These are phyloP conservation scores for Lepus townsendii DNA, from an alignment of 2,797 vertebrate genomes.

Conservation along the genomic window DNA sequence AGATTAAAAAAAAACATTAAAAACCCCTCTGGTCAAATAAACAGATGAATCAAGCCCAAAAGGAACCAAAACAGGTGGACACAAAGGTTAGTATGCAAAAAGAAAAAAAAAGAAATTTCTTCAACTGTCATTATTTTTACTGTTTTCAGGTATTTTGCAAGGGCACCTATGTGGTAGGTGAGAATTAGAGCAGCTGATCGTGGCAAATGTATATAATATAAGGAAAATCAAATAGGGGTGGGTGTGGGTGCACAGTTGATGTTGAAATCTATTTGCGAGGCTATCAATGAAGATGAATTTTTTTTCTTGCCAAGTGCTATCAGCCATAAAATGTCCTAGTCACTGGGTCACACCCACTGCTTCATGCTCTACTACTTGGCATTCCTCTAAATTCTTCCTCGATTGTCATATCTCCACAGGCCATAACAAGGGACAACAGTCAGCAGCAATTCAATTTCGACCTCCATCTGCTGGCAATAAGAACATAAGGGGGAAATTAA, in stretches of 20 bases:
- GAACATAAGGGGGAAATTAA: conserved; percentile 85
- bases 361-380: conserved; percentile 80
- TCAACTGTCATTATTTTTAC: conserved; percentile 9
- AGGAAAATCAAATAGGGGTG: background rate
- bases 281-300: background rate
- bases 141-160: conserved; percentile 17
- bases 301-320: conserved; percentile 74
- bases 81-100: background rate
- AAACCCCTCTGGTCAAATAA: background rate
- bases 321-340: conserved; percentile 70
- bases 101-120: background rate
- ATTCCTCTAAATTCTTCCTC: conserved; percentile 82
- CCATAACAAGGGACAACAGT: conserved; percentile 85
- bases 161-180: background rate
- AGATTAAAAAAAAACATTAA: background rate
- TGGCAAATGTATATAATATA: background rate
- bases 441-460: conserved; percentile 84
- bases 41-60: background rate
- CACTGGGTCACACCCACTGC: conserved; percentile 67
- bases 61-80: background rate
- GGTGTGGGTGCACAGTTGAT: background rate
- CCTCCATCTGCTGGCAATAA: conserved; percentile 86
- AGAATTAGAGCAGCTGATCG: conserved; percentile 49
- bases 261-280: conserved; percentile 52
- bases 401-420: conserved; percentile 84